These are phyloP conservation scores for Chouioia cunea DNA, from an alignment of 2,888 invertebrate species.

Conservation along the genomic window DNA sequence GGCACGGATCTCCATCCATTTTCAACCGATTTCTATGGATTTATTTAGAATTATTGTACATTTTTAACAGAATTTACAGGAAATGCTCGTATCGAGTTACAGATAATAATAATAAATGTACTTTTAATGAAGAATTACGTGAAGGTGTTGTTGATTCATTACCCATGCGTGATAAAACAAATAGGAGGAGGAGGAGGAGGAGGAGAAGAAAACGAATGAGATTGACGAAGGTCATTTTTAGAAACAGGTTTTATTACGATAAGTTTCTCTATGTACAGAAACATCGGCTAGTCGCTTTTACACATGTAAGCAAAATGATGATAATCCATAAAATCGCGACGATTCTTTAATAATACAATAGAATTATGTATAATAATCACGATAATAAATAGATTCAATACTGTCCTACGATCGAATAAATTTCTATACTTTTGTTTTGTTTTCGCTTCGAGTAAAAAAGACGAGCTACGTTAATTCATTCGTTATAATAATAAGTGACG, in stretches of 20 bases:
- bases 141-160: conserved; percentile 2
- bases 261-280: conserved; percentile 64
- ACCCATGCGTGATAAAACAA: background rate
- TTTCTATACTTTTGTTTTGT: conserved; percentile 35
- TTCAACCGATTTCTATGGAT: conserved; percentile 42
- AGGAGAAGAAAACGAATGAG: background rate
- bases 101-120: conserved; percentile 44
- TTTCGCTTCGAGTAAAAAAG: conserved; percentile 47
- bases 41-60: conserved; percentile 46
- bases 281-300: conserved; percentile 61
- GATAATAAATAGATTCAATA: conserved; percentile 49
- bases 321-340: conserved; percentile 56
- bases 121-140: conserved; percentile 30
- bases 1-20: conserved; percentile 43
- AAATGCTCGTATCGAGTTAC: conserved; percentile 48
- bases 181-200: background rate
- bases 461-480: conserved; percentile 40
- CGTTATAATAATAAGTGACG: conserved; percentile 12
- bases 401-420: conserved; percentile 47
- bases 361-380: conserved; percentile 45
- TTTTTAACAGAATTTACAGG: conserved; percentile 45
- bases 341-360: conserved; percentile 45
- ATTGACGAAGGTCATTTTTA: conserved; percentile 38
- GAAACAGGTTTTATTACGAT: conserved; percentile 62
- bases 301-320: conserved; percentile 55